phyloP scores from a whole-genome alignment of 2,113 vertebrate species.

The Catagonus wagneri region DNA sequence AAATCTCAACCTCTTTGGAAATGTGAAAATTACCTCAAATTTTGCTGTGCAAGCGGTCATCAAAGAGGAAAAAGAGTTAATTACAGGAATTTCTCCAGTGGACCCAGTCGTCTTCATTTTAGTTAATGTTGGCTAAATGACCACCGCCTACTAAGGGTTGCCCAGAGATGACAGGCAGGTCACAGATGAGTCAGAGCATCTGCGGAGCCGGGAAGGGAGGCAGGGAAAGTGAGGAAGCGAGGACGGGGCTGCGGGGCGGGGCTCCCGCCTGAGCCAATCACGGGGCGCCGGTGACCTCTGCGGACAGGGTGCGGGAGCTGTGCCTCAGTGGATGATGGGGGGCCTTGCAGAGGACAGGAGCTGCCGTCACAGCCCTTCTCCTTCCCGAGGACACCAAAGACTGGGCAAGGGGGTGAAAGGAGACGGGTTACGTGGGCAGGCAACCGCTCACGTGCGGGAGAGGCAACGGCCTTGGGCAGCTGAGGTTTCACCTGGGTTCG shows the following conservation, averaged over 20 bases:
- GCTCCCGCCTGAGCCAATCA: accelerated
- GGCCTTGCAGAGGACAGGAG: not conserved
- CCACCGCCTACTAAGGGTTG: not conserved
- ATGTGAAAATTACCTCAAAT: not conserved
- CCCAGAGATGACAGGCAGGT: not conserved
- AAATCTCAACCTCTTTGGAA: not conserved
- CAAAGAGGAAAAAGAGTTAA: not conserved
- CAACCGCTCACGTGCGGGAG: no score
- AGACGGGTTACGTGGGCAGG: not conserved
- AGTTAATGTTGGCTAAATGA: not conserved
- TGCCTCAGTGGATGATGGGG: not conserved
- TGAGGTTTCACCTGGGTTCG: not conserved
- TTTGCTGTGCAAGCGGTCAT: not conserved
- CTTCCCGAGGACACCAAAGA: not conserved
- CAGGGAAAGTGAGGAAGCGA: accelerated
- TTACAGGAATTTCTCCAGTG: no score
- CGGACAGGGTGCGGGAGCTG: no score
- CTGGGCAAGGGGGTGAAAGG: not conserved
- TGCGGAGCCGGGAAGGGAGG: not conserved
- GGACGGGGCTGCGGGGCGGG: not conserved
- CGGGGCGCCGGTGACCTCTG: not conserved
- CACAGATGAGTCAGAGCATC: not conserved
- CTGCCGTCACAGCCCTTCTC: not conserved
- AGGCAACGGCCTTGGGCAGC: not conserved
- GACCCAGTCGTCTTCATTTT: not conserved